A percentile compares a stretch with the other conserved stretches of the same genome.
Evolutionary conservation across 64 coral and sea anemone species (phyloP).

Genomic region (Trachythela sp.): DNA sequence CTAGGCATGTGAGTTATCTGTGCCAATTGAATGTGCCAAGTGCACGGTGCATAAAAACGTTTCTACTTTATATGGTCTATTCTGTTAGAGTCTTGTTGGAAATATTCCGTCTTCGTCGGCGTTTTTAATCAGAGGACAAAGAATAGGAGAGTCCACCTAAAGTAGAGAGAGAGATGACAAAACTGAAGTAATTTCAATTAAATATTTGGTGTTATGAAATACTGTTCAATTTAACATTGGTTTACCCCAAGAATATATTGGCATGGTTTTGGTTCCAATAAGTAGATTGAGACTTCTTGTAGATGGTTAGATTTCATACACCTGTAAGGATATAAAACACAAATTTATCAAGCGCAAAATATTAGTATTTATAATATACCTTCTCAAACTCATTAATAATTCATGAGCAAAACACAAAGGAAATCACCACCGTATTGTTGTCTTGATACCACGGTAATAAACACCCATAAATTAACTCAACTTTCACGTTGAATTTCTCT

Average conservation of each 20-base stretch:
- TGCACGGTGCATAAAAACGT: no score
- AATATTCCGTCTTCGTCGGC: constrained; percentile 75
- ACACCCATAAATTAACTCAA: no score
- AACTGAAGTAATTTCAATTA: background rate
- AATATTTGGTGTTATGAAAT: background rate
- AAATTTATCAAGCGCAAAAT: background rate
- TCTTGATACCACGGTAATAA: no score
- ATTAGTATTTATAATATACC: no score
- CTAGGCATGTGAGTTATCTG: no score
- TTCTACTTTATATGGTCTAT: no score
- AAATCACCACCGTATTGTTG: no score
- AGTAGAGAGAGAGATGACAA: background rate
- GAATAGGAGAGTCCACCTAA: constrained; percentile 94
- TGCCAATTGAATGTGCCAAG: no score
- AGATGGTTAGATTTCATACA: constrained; percentile 88
- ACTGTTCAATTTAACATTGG: no score
- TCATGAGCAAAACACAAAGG: no score
- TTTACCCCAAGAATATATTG: constrained; percentile 91
- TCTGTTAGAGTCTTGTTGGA: constrained; percentile 6
- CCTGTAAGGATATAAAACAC: constrained; percentile 31
- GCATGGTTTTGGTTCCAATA: constrained; percentile 83
- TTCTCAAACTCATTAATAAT: no score
- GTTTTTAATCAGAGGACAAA: constrained; percentile 80
- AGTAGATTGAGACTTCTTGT: constrained; percentile 84
- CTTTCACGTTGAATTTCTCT: no score